Base-by-base conservation (phyloP, 2,113 vertebrate species). In the Pogonocichla stellata region DNA sequence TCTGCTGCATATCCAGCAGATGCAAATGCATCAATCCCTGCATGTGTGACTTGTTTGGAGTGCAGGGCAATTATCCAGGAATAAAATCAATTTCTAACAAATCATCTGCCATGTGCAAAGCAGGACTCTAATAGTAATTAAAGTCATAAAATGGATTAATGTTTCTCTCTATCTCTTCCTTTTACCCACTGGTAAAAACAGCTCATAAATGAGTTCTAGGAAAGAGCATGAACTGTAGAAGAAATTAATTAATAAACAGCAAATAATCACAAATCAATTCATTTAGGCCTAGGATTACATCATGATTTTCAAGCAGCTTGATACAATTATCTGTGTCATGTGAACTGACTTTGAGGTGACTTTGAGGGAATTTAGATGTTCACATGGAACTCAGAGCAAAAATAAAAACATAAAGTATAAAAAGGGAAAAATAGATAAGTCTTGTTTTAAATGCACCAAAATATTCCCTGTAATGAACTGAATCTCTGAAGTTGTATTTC, bases 61-160 rank as follows among this genome's bases (percentile, higher is more conserved):
- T 64, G 61, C 65, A 48, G 65, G 72, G 47, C 93, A 94, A 96
- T 97, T 90, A 96, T 93, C 92, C 82, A 93, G 90, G 95, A 94
- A 94, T 43, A 94, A 91, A 96, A 97, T 92, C 95, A 94, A 86
- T 88, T 95, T 90, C 96, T 96, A 96, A 90, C 64, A 96, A 97
- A 97, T 97, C 96, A 96, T 90, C 86, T 72, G 69, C 81, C 80
- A 31, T 43, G 57, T 79, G 93, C 91, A 95, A 95, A 90, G 80
- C 89, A 75, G 88, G 65, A 92, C 78, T 58, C 90, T 72, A 64
- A 80, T 36, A 86, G 73, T 91, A 97, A 97, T 96, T 96, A 92
- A 96, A 91, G 65, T 42, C 86, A 92, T 95, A 81, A 95, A 94
- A 95, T 53, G 40, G 43, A 71, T 94, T 89, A 23, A 71, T 74